phyloP scores from a whole-genome alignment of 2,113 vertebrate species.

The Plotosus lineatus region DNA sequence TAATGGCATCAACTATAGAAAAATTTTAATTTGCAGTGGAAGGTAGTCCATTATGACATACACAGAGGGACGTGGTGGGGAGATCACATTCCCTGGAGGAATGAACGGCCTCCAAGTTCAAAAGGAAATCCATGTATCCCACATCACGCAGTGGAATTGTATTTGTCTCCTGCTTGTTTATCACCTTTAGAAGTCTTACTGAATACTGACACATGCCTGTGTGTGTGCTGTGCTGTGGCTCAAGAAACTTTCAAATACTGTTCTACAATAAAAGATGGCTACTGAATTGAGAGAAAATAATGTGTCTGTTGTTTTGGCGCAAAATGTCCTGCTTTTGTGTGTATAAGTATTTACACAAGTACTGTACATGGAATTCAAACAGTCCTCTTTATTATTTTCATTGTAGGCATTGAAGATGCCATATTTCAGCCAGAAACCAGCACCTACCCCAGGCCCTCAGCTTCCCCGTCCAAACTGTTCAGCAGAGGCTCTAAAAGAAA shows the following conservation, averaged over 20 bases:
- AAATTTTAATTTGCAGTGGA: too few species aligned
- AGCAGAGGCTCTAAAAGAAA: constrained; percentile 84
- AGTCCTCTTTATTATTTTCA: not conserved
- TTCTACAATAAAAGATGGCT: not conserved
- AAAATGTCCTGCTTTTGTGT: not conserved
- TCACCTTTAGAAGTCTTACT: not conserved
- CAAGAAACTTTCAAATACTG: not conserved
- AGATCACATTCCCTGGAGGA: not conserved
- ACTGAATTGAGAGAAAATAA: not conserved
- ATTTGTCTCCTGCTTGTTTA: not conserved
- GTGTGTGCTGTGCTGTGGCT: not conserved
- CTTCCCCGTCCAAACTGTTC: constrained; percentile 89
- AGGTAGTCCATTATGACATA: not conserved
- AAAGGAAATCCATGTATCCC: not conserved
- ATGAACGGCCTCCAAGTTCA: not conserved
- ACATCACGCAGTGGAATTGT: not conserved
- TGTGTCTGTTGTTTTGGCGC: not conserved
- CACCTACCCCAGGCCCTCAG: constrained; percentile 85
- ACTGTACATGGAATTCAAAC: not conserved
- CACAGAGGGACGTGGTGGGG: not conserved
- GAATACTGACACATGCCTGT: not conserved
- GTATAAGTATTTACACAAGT: not conserved
- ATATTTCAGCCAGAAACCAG: constrained; percentile 93
- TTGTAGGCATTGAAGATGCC: constrained; percentile 85
- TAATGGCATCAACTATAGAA: too few species aligned